Evolutionary conservation across 2,888 invertebrate species (phyloP), one percentile per base, ranked within the genome.

Genomic region (Ceraclea dissimilis): DNA sequence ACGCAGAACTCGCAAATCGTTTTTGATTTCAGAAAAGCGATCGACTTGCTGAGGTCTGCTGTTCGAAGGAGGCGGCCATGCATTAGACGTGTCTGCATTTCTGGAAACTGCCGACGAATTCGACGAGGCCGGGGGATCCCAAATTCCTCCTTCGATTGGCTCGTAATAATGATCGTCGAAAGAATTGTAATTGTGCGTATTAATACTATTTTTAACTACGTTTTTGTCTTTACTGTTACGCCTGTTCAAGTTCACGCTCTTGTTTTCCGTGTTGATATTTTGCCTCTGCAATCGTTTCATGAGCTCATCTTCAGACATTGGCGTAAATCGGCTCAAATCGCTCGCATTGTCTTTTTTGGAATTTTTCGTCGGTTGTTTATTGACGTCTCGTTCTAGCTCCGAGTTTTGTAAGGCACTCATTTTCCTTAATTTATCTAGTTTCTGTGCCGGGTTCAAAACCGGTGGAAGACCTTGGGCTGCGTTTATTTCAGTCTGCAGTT

Each of bases 341-440:
- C 17, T 19, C 1, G 22, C 17, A 18, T 39, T 44, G 8, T 22
- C 46, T 22, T 19, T 47, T 31, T 49, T 51, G 18, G 18, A 22
- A 19, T 19, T 22, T 46, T 31, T 54, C 20, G 31, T 56, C n/a
- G 46, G 17, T 10, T 49, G 51, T 51, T 39, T 34, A 22, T 50
- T 19, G 64, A 16, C 64, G 60, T 33, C 59, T 52, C 39, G 64
- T 49, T 1, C 65, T 64, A 17, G 49, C 34, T 69, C 70, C 2
- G 65, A 58, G 65, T 71, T 73, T 48, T 72, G 71, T 1, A 74
- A 65, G 0, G 71, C 71, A 63, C 74, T 73, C 71, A 74, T 67
- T 49, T 72, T 73, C 6, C 79, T 77, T 0, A 80, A 74, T 49
- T 78, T 80, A 58, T 81, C 80, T 1, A 77, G 57, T 48, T 75